Percentiles rank a stretch among this genome's conserved stretches.
These are phyloP conservation scores for Sebastes reedi DNA, from an alignment of 2,797 vertebrate genomes.

Conservation along the genomic window DNA sequence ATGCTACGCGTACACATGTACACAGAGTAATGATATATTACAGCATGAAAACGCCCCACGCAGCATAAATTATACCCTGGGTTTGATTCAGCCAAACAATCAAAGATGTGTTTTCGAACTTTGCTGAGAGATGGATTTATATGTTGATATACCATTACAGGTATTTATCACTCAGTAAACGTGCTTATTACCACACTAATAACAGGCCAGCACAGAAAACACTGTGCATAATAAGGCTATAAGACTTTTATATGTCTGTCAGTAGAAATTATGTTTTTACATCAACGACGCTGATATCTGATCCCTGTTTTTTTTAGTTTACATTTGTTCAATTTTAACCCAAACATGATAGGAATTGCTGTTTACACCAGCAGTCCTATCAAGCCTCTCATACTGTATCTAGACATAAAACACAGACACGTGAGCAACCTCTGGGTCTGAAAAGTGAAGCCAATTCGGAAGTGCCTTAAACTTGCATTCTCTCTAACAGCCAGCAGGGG, in stretches of 20 bases:
- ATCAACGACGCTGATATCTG: not conserved
- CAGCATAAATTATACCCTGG: slow-evolving; percentile 12
- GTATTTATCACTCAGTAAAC: slow-evolving; percentile 12
- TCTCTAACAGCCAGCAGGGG: too few species aligned
- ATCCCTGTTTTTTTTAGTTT: not conserved
- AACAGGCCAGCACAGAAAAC: not conserved
- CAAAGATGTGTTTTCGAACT: slow-evolving; percentile 25
- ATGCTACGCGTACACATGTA: slow-evolving; percentile 4
- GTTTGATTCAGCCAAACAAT: slow-evolving; percentile 18
- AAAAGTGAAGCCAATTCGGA: too few species aligned
- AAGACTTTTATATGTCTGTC: not conserved
- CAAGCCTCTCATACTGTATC: not conserved
- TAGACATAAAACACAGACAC: not conserved
- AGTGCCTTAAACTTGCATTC: too few species aligned
- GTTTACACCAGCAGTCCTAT: not conserved
- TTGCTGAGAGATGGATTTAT: slow-evolving; percentile 22
- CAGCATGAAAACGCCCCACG: slow-evolving; percentile 12
- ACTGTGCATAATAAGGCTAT: not conserved
- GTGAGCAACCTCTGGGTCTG: too few species aligned
- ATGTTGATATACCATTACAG: slow-evolving; percentile 3
- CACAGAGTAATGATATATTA: slow-evolving; percentile 38
- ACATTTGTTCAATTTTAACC: not conserved
- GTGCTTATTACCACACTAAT: slow-evolving; percentile 3
- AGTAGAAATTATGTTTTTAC: not conserved
- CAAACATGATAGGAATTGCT: not conserved